Percentiles rank a stretch among this genome's conserved stretches.
Conservation (phyloP, 1,140 invertebrate genomes). For the Drosophila santomea region DNA sequence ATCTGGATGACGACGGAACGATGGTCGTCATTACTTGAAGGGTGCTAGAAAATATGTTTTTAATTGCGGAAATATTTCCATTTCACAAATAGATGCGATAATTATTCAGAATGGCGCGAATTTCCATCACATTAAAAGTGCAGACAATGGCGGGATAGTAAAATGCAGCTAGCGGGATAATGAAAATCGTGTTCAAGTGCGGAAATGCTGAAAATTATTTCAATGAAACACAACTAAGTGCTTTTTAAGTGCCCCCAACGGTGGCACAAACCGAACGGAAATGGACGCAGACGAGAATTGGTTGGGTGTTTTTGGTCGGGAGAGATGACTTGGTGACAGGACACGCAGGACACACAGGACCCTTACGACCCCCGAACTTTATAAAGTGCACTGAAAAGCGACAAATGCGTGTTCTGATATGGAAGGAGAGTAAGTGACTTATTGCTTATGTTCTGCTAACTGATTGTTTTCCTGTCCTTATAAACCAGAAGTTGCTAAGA, state of each 20-base stretch:
- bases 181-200: conserved; percentile 66
- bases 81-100: conserved; percentile 73
- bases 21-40: conserved; percentile 60
- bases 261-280: conserved; percentile 32
- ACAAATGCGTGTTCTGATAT: conserved; percentile 15
- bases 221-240: conserved; percentile 72
- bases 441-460: too few species aligned
- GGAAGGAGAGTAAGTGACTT: too few species aligned
- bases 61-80: conserved; percentile 77
- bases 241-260: conserved; percentile 61
- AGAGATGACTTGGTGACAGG: conserved; percentile 2
- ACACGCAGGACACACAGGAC: conserved; percentile 13
- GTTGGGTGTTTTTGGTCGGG: conserved; percentile 12
- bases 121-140: conserved; percentile 80
- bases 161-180: conserved; percentile 65
- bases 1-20: conserved; percentile 10
- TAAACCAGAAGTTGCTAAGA: not conserved
- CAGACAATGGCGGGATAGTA: conserved; percentile 70
- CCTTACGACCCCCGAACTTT: not conserved
- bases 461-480: not conserved
- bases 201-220: conserved; percentile 80
- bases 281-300: conserved; percentile 19
- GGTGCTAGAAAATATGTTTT: conserved; percentile 72
- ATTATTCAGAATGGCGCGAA: conserved; percentile 72
- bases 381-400: conserved; percentile 20